Evolutionary conservation across 2,888 invertebrate genomes (phyloP), one percentile per base, ranked within the genome.

Genomic region (Drosophila quinaria): DNA sequence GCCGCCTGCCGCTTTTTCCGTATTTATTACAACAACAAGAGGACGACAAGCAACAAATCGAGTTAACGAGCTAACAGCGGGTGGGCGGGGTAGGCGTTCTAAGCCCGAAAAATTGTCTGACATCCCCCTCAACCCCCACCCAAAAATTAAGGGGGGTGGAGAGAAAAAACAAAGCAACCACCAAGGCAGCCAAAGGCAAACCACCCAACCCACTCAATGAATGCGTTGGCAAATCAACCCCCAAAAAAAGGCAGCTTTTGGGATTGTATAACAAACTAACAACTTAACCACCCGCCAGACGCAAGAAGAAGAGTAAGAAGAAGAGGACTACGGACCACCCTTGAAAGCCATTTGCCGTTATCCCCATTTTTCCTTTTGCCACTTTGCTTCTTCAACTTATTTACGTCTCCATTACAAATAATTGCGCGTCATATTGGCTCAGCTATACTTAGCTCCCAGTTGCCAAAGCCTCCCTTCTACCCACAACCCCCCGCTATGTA

Each of bases 361-460:
- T 46, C 29, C 44, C 15, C 58, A 29, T 22, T 86, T 86, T 79
- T 85, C 71, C 84, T 71, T 80, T 78, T 88, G 90, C 90, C 88
- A 88, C 90, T 89, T 89, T 88, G 81, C 80, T 83, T 74, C 89
- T 86, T 90, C 79, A 89, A 90, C 90, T 90, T 86, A 88, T 83
- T 87, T 85, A 89, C 86, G 88, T 90, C 91, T 91, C 89, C 87
- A 91, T 91, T 91, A 91, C 92, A 91, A 91, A 91, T 91, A 91
- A 91, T 91, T 91, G 91, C 91, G 89, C 89, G 80, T 89, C 89
- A 90, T 91, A 91, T 91, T 91, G 91, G 91, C 90, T 91, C 88
- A 78, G 87, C 87, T 68, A 73, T 74, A 64, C 73, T 74, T 72
- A 68, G 63, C 70, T 58, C 51, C 52, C 77, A 58, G 62, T 58